Evolutionary conservation across 2,888 invertebrate genomes (phyloP).

Genomic region (Halictus ligatus): DNA sequence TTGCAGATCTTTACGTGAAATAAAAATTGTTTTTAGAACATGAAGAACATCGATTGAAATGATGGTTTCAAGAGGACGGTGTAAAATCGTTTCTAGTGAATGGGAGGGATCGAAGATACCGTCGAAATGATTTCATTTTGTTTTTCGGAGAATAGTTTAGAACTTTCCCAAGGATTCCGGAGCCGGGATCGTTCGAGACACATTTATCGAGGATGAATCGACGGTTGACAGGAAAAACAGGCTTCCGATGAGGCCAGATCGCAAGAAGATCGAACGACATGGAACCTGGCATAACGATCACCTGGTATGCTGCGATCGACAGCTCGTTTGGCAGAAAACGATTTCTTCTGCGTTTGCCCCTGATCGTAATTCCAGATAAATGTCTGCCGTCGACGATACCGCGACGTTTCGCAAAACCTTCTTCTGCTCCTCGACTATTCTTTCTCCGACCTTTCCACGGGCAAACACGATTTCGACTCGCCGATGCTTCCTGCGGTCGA

Average conservation of each 20-base stretch:
- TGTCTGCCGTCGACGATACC: constrained; percentile 18
- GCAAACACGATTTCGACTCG: not conserved
- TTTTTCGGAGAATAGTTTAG: not conserved
- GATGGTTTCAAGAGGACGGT: not conserved
- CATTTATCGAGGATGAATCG: constrained; percentile 23
- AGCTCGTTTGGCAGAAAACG: constrained; percentile 50
- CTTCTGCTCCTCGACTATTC: not conserved
- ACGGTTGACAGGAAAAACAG: constrained; percentile 24
- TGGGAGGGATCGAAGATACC: not conserved
- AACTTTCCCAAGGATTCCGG: not conserved
- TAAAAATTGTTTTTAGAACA: not conserved
- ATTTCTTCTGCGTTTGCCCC: constrained; percentile 27
- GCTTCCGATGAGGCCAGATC: constrained; percentile 35
- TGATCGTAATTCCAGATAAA: constrained; percentile 49
- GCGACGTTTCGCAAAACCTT: not conserved
- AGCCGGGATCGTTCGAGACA: not conserved
- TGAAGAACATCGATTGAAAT: not conserved
- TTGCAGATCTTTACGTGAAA: not conserved
- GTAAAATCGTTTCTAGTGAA: not conserved
- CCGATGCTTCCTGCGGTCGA: not conserved
- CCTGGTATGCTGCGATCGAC: constrained; percentile 56
- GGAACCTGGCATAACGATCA: constrained; percentile 36
- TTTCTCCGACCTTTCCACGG: not conserved
- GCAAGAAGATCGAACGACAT: constrained; percentile 47
- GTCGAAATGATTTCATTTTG: not conserved